Conservation (phyloP, 2,113 vertebrate genomes). For the Chaetorhynchus papuensis region DNA sequence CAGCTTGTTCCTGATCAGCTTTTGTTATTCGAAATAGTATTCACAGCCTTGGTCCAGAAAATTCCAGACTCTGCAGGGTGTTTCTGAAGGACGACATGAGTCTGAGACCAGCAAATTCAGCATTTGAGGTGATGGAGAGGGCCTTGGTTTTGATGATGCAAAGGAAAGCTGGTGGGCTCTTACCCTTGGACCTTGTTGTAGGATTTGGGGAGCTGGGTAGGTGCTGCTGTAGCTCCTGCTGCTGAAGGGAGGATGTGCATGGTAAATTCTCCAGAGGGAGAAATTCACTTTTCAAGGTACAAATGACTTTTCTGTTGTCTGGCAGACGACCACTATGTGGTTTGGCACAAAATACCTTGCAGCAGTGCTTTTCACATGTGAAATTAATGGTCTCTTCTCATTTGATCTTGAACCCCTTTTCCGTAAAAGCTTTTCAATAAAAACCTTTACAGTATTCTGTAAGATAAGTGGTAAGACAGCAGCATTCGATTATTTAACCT, state of each 20-base stretch:
- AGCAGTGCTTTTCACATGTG: background rate
- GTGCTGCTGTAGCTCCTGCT: background rate
- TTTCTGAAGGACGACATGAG: background rate
- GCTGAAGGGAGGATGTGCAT: background rate
- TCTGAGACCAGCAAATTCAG: background rate
- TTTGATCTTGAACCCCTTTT: conserved; percentile 45
- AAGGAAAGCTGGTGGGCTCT: background rate
- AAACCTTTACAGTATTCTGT: conserved; percentile 39
- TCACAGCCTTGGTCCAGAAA: background rate
- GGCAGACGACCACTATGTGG: background rate
- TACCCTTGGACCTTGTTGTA: background rate
- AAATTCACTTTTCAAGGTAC: background rate
- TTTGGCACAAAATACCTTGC: conserved; percentile 6
- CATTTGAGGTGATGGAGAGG: background rate
- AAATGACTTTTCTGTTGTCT: background rate
- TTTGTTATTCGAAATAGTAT: background rate
- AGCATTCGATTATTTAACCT: conserved; percentile 54
- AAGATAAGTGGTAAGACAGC: conserved; percentile 51
- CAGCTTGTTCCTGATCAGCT: background rate
- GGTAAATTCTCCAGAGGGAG: background rate
- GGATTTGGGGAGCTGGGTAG: background rate
- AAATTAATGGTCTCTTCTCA: conserved; percentile 15
- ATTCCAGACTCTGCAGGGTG: background rate
- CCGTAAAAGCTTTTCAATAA: conserved; percentile 63
- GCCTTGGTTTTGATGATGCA: background rate